These are phyloP conservation scores for Philotrypesis tridentata DNA, from an alignment of 1,140 invertebrate genomes.

Conservation along the genomic window DNA sequence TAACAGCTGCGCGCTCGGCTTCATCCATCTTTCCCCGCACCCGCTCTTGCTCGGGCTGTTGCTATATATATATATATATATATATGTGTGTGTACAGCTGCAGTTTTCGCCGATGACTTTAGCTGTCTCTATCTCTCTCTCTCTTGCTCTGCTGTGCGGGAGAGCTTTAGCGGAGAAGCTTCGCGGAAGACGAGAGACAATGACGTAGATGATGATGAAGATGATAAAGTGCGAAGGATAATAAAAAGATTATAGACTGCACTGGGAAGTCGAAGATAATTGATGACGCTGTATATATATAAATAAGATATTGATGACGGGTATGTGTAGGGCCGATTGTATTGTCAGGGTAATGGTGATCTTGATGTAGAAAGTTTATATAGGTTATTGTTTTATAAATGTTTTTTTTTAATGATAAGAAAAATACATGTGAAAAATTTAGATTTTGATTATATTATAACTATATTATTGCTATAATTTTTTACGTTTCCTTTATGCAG, in stretches of 20 bases:
- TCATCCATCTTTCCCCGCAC: conserved; percentile 32
- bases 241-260: neutral
- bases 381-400: too few relatives aligned
- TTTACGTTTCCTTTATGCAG: too few relatives aligned
- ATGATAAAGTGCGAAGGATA: conserved; percentile 30
- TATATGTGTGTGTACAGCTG: neutral
- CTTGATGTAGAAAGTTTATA: too few relatives aligned
- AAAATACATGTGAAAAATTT: too few relatives aligned
- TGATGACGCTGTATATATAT: too few relatives aligned
- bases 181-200: neutral
- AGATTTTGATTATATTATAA: too few relatives aligned
- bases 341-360: too few relatives aligned
- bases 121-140: neutral
- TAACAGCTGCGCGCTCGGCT: conserved; percentile 12
- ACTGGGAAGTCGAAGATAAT: conserved; percentile 11
- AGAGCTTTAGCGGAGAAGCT: neutral
- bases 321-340: too few relatives aligned
- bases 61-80: neutral
- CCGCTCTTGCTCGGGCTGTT: neutral
- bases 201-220: conserved; percentile 48
- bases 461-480: too few relatives aligned
- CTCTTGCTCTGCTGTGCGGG: too few relatives aligned
- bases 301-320: too few relatives aligned
- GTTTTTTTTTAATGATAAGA: too few relatives aligned
- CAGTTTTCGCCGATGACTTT: neutral